phyloP scores from a whole-genome alignment of 2,113 vertebrate species.

The Paradoxurus hermaphroditus region DNA sequence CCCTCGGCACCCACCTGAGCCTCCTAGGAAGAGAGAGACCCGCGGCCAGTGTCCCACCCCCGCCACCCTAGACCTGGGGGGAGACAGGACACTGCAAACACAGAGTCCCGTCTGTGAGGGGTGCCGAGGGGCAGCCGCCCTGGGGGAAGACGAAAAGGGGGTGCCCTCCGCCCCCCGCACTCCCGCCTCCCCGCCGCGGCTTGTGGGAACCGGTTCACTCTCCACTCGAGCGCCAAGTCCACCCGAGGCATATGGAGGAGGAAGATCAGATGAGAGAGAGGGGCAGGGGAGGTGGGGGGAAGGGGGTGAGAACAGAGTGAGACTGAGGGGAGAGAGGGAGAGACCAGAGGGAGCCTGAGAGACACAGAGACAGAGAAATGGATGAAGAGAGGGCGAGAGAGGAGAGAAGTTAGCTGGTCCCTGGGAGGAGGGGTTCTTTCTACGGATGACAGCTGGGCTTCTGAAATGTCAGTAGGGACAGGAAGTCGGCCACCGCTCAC shows the following conservation, averaged over 20 bases:
- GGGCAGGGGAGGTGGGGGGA: not conserved
- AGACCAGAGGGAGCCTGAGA: not conserved
- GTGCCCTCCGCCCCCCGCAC: not conserved
- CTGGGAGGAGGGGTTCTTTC: not conserved
- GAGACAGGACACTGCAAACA: not conserved
- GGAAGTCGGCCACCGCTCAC: not conserved
- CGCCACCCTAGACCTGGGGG: not conserved
- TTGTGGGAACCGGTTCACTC: not conserved
- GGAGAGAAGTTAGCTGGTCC: not conserved
- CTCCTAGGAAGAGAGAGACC: not conserved
- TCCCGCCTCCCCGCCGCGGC: not conserved
- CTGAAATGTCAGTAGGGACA: not conserved
- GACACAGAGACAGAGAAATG: not conserved
- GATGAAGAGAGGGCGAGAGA: not conserved
- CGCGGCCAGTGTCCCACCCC: not conserved
- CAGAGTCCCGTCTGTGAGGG: not conserved
- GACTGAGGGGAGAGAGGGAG: not conserved
- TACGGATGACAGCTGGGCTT: not conserved
- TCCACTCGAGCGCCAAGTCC: not conserved
- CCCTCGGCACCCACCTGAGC: constrained; percentile 54
- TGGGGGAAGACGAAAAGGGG: not conserved
- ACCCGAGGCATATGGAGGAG: not conserved
- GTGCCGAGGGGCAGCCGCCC: not conserved
- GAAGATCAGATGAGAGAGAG: not conserved
- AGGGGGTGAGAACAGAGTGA: not conserved